phyloP scores from a whole-genome alignment of 1,140 invertebrate genomes.

The Anoplolepis gracilipes region DNA sequence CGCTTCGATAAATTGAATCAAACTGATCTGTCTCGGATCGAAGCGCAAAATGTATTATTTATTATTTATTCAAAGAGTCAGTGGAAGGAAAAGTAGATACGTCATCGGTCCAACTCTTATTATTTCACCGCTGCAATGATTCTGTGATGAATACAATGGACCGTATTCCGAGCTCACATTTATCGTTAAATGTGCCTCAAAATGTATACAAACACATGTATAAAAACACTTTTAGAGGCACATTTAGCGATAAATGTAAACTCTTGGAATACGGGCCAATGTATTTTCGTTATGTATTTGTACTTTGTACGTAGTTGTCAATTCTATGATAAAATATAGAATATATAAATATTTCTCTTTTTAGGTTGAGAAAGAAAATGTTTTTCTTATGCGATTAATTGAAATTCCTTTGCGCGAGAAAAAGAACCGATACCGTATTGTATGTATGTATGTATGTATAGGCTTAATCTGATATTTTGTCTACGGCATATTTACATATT shows the following conservation, averaged over 20 bases:
- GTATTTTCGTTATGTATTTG: too few species aligned
- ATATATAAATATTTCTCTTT: not conserved
- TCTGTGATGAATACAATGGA: not conserved
- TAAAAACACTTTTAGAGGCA: too few species aligned
- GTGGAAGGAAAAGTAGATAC: slow-evolving; percentile 50
- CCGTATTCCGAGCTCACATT: too few species aligned
- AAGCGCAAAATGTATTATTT: slow-evolving; percentile 72
- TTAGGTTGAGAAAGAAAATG: too few species aligned
- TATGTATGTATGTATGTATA: not conserved
- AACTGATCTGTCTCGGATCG: slow-evolving; percentile 41
- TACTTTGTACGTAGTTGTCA: too few species aligned
- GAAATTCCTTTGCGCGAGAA: not conserved
- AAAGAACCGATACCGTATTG: not conserved
- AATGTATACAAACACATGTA: too few species aligned
- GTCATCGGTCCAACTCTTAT: slow-evolving; percentile 51
- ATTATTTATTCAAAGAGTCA: slow-evolving; percentile 55
- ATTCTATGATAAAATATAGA: too few species aligned
- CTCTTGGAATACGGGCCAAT: too few species aligned
- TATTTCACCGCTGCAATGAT: slow-evolving; percentile 18
- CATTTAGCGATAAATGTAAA: too few species aligned
- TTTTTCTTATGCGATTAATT: not conserved
- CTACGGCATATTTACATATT: slow-evolving; percentile 33
- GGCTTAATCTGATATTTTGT: slow-evolving; percentile 20
- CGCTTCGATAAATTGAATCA: slow-evolving; percentile 67
- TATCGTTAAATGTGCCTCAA: too few species aligned